phyloP scores from a whole-genome alignment of 2,113 vertebrate genomes.

The Rhinolophus ferrumequinum region DNA sequence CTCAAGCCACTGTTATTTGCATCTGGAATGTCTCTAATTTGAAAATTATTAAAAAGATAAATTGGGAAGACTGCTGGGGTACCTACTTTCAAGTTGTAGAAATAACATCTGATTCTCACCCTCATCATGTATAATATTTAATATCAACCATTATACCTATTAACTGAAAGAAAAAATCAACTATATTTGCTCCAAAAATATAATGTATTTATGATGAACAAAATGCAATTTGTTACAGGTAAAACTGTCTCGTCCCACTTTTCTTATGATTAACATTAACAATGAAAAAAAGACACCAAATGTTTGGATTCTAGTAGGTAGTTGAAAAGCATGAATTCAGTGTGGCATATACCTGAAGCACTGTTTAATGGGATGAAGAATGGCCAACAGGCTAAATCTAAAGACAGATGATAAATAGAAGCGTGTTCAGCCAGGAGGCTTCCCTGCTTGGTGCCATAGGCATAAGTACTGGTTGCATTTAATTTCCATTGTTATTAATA shows the following conservation, averaged over 20 bases:
- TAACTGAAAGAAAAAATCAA: background rate
- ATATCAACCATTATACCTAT: background rate
- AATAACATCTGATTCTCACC: background rate
- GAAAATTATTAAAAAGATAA: background rate
- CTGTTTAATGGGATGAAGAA: background rate
- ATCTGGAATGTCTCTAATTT: background rate
- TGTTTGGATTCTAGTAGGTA: background rate
- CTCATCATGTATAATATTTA: background rate
- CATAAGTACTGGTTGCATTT: background rate
- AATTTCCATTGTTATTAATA: constrained; percentile 59
- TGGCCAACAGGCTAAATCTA: background rate
- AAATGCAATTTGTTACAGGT: background rate
- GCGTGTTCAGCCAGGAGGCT: background rate
- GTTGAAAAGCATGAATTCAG: background rate
- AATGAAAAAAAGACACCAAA: background rate
- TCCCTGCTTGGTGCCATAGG: background rate
- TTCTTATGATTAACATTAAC: background rate
- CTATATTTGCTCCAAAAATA: background rate
- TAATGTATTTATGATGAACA: background rate
- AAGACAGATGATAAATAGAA: constrained; percentile 12
- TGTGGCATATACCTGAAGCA: background rate
- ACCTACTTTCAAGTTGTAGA: background rate
- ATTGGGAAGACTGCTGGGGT: background rate
- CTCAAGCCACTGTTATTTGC: background rate
- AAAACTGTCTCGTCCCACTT: background rate